Evolutionary conservation across 1,140 invertebrate species (phyloP), one percentile per base, ranked within the genome.

Genomic region (Penaeus japonicus): DNA sequence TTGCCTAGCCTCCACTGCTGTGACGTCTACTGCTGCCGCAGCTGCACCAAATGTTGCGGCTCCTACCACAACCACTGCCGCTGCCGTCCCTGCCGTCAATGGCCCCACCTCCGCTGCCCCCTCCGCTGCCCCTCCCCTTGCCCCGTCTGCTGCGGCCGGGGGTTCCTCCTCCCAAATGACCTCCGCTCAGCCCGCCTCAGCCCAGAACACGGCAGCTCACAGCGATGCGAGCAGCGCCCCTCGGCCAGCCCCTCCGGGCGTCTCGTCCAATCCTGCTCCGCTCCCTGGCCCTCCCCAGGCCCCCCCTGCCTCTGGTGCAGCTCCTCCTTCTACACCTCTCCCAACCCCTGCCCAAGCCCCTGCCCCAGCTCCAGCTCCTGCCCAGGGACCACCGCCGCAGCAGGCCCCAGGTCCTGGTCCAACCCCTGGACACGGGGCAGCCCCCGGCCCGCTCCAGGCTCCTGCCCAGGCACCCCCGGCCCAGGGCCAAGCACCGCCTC

Each of bases 1-100:
- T 83, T 83, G 59, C 81, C 81, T 83, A 83, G 81, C 81, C 32
- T 83, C 81, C 81, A 65, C 77, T 79, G 77, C 35, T 83, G 81
- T 65, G 81, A 83, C 81, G 81, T 83, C 81, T 62, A 59, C 81
- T 62, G 81, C 81, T 83, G 59, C 81, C 24, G 39, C 81, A 83
- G n/a, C 81, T 83, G 59, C 81, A 83, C 81, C 81, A 83, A 83
- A 62, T 83, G 59, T 59, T 83, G 30, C 81, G 59, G 81, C 53
- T 62, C 57, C 81, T 83, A 83, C 27, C 81, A 83, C 20, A 65
- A 39, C 30, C 81, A 83, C 81, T 62, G n/a, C 81, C 39, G 32
- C 55, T 82, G 80, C 70, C 18, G 35, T 55, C 59, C 53, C 80
- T 57, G 81, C 81, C 65, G 81, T 83, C n/a, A 83, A 83, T 83